phyloP scores from a whole-genome alignment of 2,113 vertebrate species.

The Nothoprocta perdicaria region DNA sequence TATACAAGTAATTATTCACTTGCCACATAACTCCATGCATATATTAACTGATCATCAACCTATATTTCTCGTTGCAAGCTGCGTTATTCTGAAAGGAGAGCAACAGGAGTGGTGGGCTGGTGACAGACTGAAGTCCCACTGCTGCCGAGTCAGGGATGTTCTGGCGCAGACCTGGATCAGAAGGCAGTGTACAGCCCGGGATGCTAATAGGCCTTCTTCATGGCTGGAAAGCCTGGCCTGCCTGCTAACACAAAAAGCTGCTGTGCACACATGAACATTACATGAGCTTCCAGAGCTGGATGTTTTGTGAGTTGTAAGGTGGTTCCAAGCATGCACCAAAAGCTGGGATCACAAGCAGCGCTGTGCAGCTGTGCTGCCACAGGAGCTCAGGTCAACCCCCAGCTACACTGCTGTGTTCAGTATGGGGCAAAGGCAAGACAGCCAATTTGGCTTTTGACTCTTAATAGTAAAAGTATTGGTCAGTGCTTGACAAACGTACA shows the following conservation, averaged over 20 bases:
- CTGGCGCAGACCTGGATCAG: background rate
- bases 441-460: background rate
- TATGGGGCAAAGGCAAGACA: background rate
- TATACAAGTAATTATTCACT: slow-evolving; percentile 64
- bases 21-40: slow-evolving; percentile 13
- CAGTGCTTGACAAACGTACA: background rate
- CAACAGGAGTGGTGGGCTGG: background rate
- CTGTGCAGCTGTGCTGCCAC: background rate
- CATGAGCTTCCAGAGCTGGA: background rate
- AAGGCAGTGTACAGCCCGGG: background rate
- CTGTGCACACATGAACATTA: background rate
- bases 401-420: background rate
- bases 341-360: background rate
- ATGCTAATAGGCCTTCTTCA: background rate
- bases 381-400: background rate
- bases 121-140: background rate
- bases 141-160: background rate
- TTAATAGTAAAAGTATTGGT: background rate
- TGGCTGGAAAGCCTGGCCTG: background rate
- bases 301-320: background rate
- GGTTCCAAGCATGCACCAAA: background rate
- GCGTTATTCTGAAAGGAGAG: background rate
- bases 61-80: background rate
- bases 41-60: background rate
- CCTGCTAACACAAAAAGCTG: background rate